Base-by-base conservation (phyloP, 2,797 vertebrate species). In the Argentina silus region DNA sequence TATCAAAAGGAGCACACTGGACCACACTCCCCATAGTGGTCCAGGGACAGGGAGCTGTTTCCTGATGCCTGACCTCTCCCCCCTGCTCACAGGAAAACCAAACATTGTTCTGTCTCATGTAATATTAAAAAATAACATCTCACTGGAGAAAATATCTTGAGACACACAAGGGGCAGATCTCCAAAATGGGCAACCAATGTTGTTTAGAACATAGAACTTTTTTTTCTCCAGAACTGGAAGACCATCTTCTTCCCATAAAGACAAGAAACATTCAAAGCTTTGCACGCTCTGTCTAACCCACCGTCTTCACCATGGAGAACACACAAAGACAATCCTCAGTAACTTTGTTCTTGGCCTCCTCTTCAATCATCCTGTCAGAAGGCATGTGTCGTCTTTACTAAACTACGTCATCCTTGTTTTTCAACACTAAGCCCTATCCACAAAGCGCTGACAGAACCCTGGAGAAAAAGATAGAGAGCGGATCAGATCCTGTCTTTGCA, bases 331-430 rank as follows among this genome's bases (percentile, higher is more conserved):
- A 10, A 8, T 48, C 12, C 12, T 67, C 50, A 21, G 23, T 63
- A 61, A 65, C 53, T 70, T 78, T 70, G 67, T 66, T 59, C 67
- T 71, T 55, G 60, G 43, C 7, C 45, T 21, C 14, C 63, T 65
- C 59, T 51, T 70, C 62, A 67, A 64, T 50, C 73, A 56, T 7
- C 8, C 43, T 53, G 68, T 63, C 53, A 73, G 57, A 67, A 73
- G 43, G 17, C 45, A 43, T 60, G 59, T 59, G 61, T 66, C 50
- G 47, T 75, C 64, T 71, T 36, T 42, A 36, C 48, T 63, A 19
- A 71, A 74, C 62, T 62, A 15, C 59, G 50, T 63, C 50, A 45
- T 63, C 50, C 56, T 74, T 63, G 42, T 62, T 67, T 62, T 47
- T 62, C 68, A 70, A 47, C 56, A 36, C 21, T 55, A 44, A 45